A percentile compares a stretch with the other conserved stretches of the same genome.
These are phyloP conservation scores for Poecile montanus DNA, from an alignment of 2,797 vertebrate species.

Conservation along the genomic window DNA sequence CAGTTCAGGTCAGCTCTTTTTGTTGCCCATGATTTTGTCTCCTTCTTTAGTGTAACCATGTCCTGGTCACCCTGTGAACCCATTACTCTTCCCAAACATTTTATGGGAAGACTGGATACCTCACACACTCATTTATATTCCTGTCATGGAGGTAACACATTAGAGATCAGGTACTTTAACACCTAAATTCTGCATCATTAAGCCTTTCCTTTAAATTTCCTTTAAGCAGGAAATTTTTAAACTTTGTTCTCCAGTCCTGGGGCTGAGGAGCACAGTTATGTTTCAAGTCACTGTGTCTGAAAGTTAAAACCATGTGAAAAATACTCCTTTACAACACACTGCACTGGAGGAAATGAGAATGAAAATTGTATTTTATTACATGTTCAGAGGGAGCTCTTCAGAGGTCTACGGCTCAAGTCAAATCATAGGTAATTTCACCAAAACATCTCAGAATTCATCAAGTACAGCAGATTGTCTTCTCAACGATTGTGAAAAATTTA, in stretches of 20 bases:
- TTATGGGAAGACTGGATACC: neutral
- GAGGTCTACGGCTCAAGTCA: neutral
- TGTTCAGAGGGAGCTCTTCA: neutral
- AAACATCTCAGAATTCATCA: neutral
- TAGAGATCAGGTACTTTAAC: neutral
- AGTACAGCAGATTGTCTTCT: neutral
- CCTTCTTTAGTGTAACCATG: neutral
- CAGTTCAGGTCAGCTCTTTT: neutral
- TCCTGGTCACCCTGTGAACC: neutral
- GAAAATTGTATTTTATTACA: neutral
- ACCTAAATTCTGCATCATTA: neutral
- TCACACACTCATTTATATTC: neutral
- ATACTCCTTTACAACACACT: neutral
- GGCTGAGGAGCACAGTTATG: neutral
- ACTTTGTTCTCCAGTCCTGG: neutral
- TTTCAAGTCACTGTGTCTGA: neutral
- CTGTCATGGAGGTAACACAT: neutral
- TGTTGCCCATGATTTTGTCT: accelerated
- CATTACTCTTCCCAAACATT: neutral
- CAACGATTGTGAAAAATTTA: neutral
- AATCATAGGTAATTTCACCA: neutral
- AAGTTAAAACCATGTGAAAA: neutral
- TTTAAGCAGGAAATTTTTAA: neutral
- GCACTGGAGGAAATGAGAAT: neutral
- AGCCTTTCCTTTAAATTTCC: too few relatives aligned